A percentile compares a stretch with the other conserved stretches of the same genome.
Conservation (phyloP, 2,113 vertebrate genomes). For the Oxygymnocypris stewartii region DNA sequence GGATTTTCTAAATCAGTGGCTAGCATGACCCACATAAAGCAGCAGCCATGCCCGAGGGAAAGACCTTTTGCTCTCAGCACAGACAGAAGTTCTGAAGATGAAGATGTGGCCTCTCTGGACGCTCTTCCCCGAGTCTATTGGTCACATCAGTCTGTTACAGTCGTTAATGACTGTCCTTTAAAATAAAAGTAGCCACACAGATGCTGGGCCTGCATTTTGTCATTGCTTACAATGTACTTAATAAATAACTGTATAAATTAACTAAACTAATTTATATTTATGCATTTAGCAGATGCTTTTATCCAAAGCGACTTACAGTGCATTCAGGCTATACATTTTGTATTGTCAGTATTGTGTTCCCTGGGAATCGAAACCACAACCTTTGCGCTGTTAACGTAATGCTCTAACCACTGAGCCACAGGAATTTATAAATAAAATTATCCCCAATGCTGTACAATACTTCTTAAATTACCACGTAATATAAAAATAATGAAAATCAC, state of each 20-base stretch:
- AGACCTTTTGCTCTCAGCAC: not conserved
- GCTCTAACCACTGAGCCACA: no score
- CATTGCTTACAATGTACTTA: not conserved
- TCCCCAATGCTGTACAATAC: not conserved
- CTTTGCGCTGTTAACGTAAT: no score
- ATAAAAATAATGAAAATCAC: not conserved
- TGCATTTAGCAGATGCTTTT: no score
- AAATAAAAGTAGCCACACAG: not conserved
- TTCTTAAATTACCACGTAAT: not conserved
- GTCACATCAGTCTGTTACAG: slow-evolving; percentile 15
- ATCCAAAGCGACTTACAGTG: no score
- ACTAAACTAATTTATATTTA: not conserved
- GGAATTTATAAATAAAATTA: not conserved
- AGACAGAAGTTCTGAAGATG: slow-evolving; percentile 24
- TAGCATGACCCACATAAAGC: slow-evolving; percentile 19
- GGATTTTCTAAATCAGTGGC: slow-evolving; percentile 14
- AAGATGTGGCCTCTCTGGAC: not conserved
- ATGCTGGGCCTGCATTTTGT: slow-evolving; percentile 2
- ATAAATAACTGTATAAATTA: not conserved
- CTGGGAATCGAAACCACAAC: no score
- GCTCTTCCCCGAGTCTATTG: slow-evolving; percentile 12
- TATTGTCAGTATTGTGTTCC: no score
- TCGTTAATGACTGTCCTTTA: slow-evolving; percentile 11
- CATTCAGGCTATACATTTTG: no score
- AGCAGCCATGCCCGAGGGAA: not conserved